Evolutionary conservation across 2,113 vertebrate genomes (phyloP), one percentile per base, ranked within the genome.

Genomic region (Nesoenas mayeri): DNA sequence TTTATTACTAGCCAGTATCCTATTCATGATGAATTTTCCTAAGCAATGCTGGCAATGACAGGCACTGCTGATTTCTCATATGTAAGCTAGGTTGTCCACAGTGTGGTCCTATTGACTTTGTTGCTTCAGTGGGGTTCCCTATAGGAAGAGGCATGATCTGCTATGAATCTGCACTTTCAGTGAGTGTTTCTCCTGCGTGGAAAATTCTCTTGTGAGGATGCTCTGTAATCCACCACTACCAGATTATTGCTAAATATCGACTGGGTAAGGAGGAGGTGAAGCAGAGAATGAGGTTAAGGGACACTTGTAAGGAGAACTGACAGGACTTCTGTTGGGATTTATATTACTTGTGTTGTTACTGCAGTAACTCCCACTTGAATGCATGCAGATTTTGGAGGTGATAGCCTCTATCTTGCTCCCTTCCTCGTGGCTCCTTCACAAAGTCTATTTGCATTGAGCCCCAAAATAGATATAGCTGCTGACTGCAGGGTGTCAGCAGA

Each of bases 391-490:
- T 86, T 81, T 89, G 48, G 70, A 95, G 78, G 93, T 93, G 96
- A 94, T 96, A 95, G 89, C 85, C 95, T 95, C 89, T 89, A 87
- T 94, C 95, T 94, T 96, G 89, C 93, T 94, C 91, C 87, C 73
- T 89, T 95, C 32, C 81, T 94, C 28, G 0, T 67, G 94, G 84
- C 87, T 95, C 80, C 89, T 96, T 96, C 93, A 91, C 69, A 74
- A 95, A 93, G 75, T 93, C 89, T 96, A 91, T 91, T 96, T 93
- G 61, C 81, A 79, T 65, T 3, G 2, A 81, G 73, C 47, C 48
- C 57, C 65, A 85, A 34, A 96, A 94, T 91, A 95, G 61, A 36
- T 70, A 24, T 78, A 86, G 70, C 42, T 95, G 56, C 24, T 89
- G 77, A 42, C 56, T 74, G 60, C 3, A 3, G 22, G 36, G 38